A percentile compares a stretch with the other conserved stretches of the same genome.
phyloP scores from a whole-genome alignment of 2,113 vertebrate genomes.

The Urocynchramus pylzowi region DNA sequence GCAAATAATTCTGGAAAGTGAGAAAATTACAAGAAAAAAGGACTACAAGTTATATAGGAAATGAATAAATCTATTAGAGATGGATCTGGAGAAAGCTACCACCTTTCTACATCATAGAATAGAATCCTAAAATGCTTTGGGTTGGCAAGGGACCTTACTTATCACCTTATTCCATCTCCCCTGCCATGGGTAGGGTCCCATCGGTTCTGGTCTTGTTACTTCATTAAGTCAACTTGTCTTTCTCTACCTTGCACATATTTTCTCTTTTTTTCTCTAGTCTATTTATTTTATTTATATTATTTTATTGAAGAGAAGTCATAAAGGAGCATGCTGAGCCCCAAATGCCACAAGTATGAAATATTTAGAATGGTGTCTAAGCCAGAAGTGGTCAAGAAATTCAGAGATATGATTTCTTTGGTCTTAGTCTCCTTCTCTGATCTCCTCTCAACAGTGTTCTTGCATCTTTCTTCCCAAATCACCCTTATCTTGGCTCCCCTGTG shows the following conservation, averaged over 20 bases:
- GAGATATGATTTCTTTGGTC: background rate
- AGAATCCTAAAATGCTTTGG: background rate
- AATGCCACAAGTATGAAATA: background rate
- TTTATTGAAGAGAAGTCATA: background rate
- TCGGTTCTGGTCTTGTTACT: background rate
- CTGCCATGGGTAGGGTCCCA: too few species aligned
- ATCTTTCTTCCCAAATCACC: background rate
- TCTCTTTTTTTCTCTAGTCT: background rate
- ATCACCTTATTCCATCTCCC: background rate
- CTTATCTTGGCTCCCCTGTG: conserved; percentile 47
- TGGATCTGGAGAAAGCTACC: background rate
- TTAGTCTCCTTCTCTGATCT: background rate
- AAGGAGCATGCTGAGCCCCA: background rate
- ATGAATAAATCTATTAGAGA: background rate
- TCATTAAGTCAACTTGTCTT: background rate
- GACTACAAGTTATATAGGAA: background rate
- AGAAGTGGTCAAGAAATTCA: background rate
- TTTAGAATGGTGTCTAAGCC: background rate
- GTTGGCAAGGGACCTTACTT: background rate
- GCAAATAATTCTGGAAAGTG: background rate
- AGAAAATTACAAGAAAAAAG: background rate
- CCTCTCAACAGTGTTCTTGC: background rate
- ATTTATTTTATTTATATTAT: background rate
- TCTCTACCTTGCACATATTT: background rate
- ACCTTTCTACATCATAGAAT: background rate